Evolutionary conservation across 2,888 invertebrate species (phyloP), one percentile per base, ranked within the genome.

Genomic region (Monochamus alternatus): DNA sequence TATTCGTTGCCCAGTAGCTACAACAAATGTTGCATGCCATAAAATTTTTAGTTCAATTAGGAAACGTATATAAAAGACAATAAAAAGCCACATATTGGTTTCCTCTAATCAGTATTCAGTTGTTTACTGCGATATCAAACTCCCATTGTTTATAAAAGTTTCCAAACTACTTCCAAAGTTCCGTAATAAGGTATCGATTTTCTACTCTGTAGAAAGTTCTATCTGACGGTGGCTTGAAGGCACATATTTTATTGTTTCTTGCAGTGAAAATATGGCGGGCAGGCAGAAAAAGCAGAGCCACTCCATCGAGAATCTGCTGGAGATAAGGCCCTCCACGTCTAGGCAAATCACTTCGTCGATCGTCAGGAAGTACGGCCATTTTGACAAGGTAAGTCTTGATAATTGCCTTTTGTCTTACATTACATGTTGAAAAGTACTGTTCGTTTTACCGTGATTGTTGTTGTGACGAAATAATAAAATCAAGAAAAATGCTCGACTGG

Each of bases 221-320:
- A 63, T 71, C 71, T 71, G 71, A 69, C 69, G 71, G 76, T 81
- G 81, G 83, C 77, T 82, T 78, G 79, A 78, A 81, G 76, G 78
- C 80, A 80, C 80, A 84, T 82, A 82, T 84, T 85, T 84, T 81
- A 84, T 81, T 82, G 81, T 85, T 83, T 85, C 80, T 81, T 84
- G 80, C 81, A 84, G 86, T 82, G 83, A 80, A 84, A 84, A 83
- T 82, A 84, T 83, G 89, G 83, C 83, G 8, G 79, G 89, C 79
- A 88, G 88, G 84, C 90, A 89, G 84, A 90, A 89, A 78, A 88
- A 89, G 80, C 89, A 90, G 82, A 90, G 89, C 83, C 90, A 91
- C 85, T 90, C 90, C 76, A 91, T 91, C 82, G 90, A 91, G 86
- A 89, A 91, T 84, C 89, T 91, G 72, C 87, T 91, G 85, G 90